Percentiles rank a stretch among this genome's conserved stretches.
These are phyloP conservation scores for Drosophila nikananu DNA, from an alignment of 1,140 invertebrate species.

Conservation along the genomic window DNA sequence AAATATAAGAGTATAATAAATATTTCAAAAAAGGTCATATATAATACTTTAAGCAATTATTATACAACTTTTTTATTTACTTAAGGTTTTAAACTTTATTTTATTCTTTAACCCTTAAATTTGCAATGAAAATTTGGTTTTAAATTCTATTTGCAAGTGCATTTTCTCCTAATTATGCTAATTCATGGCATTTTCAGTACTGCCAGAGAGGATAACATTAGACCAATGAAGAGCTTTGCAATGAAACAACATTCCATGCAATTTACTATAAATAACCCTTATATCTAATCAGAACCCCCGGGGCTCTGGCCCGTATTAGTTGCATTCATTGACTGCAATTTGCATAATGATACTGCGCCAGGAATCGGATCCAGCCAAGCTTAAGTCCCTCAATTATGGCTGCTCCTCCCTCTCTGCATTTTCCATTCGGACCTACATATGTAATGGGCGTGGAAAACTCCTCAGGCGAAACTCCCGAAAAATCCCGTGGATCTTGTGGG, in stretches of 20 bases:
- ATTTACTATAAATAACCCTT: conserved; percentile 60
- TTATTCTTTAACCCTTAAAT: background rate
- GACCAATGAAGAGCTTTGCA: conserved; percentile 5
- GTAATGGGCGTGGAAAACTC: conserved; percentile 5
- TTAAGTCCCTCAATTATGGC: conserved; percentile 25
- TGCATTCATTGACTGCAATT: conserved; percentile 59
- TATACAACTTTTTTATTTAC: too few relatives aligned
- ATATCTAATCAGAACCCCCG: conserved; percentile 33
- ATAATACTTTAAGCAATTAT: background rate
- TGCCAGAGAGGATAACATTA: conserved; percentile 14
- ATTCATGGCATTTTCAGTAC: conserved; percentile 34
- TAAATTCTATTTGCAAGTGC: background rate
- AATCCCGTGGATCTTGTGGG: conserved; percentile 4
- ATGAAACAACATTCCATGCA: conserved; percentile 18
- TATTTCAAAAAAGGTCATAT: background rate
- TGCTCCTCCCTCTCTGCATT: conserved; percentile 21
- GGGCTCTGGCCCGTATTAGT: conserved; percentile 31
- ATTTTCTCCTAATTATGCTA: conserved; percentile 60
- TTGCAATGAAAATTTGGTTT: background rate
- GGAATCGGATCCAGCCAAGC: conserved; percentile 13
- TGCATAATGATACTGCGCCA: conserved; percentile 46
- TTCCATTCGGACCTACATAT: conserved; percentile 6
- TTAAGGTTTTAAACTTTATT: too few relatives aligned
- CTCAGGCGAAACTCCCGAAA: conserved; percentile 8
- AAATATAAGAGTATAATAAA: too few relatives aligned